phyloP scores from a whole-genome alignment of 2,113 vertebrate species.

The Archocentrus centrarchus region DNA sequence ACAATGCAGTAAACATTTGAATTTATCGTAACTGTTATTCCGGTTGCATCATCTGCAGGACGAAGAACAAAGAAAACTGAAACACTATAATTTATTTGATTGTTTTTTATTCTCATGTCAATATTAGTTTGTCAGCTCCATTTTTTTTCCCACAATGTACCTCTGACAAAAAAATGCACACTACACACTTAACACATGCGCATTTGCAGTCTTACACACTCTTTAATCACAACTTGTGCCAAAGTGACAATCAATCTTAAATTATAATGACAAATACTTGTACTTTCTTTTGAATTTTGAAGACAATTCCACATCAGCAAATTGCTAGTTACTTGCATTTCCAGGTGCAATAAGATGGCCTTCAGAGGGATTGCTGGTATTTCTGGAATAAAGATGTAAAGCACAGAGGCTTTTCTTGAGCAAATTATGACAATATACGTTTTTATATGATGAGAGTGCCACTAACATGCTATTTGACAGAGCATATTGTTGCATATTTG shows the following conservation, averaged over 20 bases:
- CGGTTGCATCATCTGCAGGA: constrained; percentile 26
- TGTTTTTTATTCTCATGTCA: constrained; percentile 42
- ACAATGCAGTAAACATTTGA: background rate
- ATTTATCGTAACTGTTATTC: constrained; percentile 18
- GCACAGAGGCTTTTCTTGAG: background rate
- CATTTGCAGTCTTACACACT: background rate
- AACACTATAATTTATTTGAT: constrained; percentile 62
- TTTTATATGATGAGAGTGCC: background rate
- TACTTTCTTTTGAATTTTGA: constrained; percentile 16
- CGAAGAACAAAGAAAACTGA: constrained; percentile 52
- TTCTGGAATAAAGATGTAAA: constrained; percentile 22
- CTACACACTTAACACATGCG: background rate
- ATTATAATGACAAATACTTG: background rate
- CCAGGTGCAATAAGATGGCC: constrained; percentile 21
- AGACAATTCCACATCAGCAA: constrained; percentile 1
- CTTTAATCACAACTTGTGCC: constrained; percentile 39
- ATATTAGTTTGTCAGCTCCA: constrained; percentile 53
- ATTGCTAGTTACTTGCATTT: constrained; percentile 26
- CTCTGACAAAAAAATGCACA: constrained; percentile 18
- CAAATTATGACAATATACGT: background rate
- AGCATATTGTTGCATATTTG: background rate
- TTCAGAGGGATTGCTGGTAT: constrained; percentile 24
- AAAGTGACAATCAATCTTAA: constrained; percentile 51
- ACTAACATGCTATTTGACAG: background rate
- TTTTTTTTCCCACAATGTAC: constrained; percentile 37